Percentiles rank a stretch among this genome's conserved stretches.
phyloP scores from a whole-genome alignment of 2,888 invertebrate genomes.

The Cetonia aurata region DNA sequence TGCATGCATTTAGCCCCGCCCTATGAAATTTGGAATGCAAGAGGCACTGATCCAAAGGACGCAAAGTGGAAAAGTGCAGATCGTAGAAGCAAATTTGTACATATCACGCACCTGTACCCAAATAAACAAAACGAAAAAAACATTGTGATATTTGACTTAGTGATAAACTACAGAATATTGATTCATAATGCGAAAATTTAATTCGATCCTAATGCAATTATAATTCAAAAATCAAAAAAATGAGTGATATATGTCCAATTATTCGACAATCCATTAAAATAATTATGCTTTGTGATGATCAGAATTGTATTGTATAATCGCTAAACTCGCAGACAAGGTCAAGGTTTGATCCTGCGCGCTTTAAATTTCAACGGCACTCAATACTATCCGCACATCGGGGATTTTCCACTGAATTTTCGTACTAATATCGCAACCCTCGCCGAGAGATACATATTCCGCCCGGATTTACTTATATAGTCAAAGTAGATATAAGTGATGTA shows the following conservation, averaged over 20 bases:
- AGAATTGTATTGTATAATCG: not conserved
- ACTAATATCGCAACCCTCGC: not conserved
- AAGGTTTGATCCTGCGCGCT: conserved; percentile 38
- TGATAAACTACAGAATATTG: too few species aligned
- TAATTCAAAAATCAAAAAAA: not conserved
- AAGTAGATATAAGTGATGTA: too few species aligned
- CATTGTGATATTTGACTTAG: too few species aligned
- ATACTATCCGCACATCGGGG: conserved; percentile 6
- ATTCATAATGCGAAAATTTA: too few species aligned
- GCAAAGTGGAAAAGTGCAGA: not conserved
- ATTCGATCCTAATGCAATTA: not conserved
- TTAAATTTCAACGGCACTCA: conserved; percentile 27
- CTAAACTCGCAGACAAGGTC: conserved; percentile 31
- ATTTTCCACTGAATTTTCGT: conserved; percentile 30
- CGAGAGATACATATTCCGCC: not conserved
- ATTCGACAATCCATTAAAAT: not conserved
- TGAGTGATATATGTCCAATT: not conserved
- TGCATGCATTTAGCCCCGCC: conserved; percentile 22
- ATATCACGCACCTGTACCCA: too few species aligned
- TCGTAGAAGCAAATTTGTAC: too few species aligned
- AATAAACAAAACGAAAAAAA: too few species aligned
- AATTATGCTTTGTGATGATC: not conserved
- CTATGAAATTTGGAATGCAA: not conserved
- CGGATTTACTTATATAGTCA: too few species aligned
- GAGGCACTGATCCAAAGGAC: not conserved